A percentile compares a stretch with the other conserved stretches of the same genome.
Conservation (phyloP, 1,140 invertebrate genomes). For the Bursaphelenchus mucronatus region DNA sequence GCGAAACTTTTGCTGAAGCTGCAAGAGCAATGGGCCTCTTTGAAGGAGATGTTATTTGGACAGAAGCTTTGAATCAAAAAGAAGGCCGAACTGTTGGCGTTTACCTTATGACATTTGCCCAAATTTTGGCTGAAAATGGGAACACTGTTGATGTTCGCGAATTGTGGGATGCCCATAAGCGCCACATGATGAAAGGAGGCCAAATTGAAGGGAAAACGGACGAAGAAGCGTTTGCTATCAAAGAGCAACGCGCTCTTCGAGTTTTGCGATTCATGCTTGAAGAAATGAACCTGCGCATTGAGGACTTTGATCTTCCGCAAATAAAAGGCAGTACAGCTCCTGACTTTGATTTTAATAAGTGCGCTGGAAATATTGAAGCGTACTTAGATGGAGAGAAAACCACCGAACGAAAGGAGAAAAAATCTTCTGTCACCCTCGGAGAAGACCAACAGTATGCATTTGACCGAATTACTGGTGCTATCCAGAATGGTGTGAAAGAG, state of each 20-base stretch:
- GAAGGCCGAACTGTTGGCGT: neutral
- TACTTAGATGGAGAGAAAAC: neutral
- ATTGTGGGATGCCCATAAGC: neutral
- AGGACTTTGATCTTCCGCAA: neutral
- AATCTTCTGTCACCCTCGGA: neutral
- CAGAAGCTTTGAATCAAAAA: neutral
- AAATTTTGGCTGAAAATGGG: neutral
- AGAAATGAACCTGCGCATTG: neutral
- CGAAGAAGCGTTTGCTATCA: neutral
- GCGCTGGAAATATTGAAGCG: neutral
- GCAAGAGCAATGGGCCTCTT: neutral
- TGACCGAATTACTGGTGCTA: constrained; percentile 5
- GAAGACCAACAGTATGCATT: neutral
- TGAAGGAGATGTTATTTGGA: constrained; percentile 1
- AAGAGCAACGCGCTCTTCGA: neutral
- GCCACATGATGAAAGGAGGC: neutral
- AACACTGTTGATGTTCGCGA: neutral
- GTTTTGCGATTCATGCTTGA: neutral
- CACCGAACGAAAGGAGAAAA: neutral
- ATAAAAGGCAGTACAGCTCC: neutral
- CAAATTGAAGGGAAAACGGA: neutral
- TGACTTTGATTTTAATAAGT: neutral
- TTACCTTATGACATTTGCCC: neutral
- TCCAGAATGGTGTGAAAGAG: constrained; percentile 6
- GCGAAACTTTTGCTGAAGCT: neutral